phyloP scores from a whole-genome alignment of 2,888 invertebrate species.

The Monochamus alternatus region DNA sequence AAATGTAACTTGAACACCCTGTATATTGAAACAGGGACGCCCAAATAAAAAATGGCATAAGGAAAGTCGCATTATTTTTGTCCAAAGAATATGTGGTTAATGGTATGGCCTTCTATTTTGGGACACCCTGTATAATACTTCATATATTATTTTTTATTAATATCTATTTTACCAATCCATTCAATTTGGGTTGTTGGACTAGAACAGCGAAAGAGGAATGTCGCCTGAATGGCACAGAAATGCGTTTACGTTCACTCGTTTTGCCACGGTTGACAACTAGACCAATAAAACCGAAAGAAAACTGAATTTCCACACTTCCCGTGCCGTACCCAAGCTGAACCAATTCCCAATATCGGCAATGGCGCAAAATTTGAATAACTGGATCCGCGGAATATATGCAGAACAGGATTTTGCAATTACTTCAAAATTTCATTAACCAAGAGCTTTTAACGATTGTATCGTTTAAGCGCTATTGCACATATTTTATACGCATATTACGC shows the following conservation, averaged over 20 bases:
- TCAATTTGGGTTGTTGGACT: too few species aligned
- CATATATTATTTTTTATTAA: too few species aligned
- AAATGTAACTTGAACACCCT: too few species aligned
- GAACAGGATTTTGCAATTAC: slow-evolving; percentile 20
- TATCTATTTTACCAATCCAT: too few species aligned
- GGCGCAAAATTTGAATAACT: slow-evolving; percentile 16
- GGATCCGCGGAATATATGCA: slow-evolving; percentile 22
- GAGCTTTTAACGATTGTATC: slow-evolving; percentile 14
- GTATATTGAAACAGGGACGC: too few species aligned
- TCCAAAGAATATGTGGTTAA: too few species aligned
- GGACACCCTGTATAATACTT: too few species aligned
- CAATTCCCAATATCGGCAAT: neutral
- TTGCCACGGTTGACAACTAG: neutral
- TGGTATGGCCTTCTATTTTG: too few species aligned
- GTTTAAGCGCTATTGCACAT: slow-evolving; percentile 14
- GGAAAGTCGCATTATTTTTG: too few species aligned
- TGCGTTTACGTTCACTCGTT: neutral
- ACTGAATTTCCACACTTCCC: neutral
- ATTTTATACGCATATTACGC: slow-evolving; percentile 51
- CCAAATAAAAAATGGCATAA: too few species aligned
- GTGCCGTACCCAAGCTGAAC: neutral
- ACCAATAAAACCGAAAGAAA: neutral
- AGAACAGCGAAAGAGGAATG: too few species aligned
- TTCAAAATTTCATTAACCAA: slow-evolving; percentile 17
- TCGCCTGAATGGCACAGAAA: too few species aligned